Percentiles rank a stretch among this genome's conserved stretches.
phyloP scores from a whole-genome alignment of 2,888 invertebrate genomes.

The Caenorhabditis zanzibari region DNA sequence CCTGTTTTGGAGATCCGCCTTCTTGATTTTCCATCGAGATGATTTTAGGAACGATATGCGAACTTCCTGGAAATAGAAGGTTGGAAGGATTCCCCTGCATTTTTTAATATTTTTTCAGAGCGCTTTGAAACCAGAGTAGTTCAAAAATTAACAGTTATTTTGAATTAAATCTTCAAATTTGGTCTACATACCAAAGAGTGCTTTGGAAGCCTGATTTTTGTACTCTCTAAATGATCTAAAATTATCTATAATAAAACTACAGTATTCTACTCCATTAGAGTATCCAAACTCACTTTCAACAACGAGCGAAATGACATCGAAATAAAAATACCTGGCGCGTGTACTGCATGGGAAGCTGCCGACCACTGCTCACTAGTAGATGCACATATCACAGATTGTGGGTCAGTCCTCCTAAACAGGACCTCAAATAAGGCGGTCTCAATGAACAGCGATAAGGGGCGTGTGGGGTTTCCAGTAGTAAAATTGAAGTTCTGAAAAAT shows the following conservation, averaged over 20 bases:
- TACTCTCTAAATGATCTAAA: background rate
- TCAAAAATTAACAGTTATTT: constrained; percentile 3
- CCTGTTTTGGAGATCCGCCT: constrained; percentile 68
- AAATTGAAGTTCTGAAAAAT: background rate
- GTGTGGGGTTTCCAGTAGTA: constrained; percentile 26
- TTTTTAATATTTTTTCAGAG: background rate
- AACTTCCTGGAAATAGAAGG: constrained; percentile 53
- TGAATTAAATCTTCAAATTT: too few relatives aligned
- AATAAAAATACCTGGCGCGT: constrained; percentile 59
- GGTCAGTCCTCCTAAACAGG: constrained; percentile 67
- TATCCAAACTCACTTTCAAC: constrained; percentile 16
- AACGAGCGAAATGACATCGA: constrained; percentile 11
- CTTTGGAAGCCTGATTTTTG: constrained; percentile 5
- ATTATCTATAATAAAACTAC: background rate
- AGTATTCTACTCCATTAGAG: background rate
- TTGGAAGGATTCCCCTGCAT: background rate
- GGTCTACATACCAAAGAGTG: background rate
- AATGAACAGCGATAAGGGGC: background rate
- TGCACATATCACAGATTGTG: constrained; percentile 63
- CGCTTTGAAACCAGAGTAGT: background rate
- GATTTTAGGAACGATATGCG: constrained; percentile 67
- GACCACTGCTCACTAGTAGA: constrained; percentile 54
- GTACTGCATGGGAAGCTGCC: constrained; percentile 69
- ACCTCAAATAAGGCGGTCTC: constrained; percentile 48
- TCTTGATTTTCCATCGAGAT: constrained; percentile 71